Conservation (phyloP, 2,888 invertebrate species). For the Spilosoma lubricipeda region DNA sequence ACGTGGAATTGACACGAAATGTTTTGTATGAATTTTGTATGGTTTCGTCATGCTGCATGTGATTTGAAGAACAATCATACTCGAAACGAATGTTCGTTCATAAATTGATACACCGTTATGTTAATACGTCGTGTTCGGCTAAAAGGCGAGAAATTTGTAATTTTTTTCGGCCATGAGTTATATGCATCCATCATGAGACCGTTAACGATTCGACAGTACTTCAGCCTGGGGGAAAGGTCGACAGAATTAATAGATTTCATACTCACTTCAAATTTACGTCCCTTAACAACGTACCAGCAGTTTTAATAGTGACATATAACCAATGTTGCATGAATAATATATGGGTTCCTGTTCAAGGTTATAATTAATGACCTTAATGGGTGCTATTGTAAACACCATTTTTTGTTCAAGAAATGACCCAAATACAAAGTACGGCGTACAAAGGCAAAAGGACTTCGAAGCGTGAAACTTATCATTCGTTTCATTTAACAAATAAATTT, state of each 20-base stretch:
- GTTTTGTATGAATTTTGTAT: slow-evolving; percentile 26
- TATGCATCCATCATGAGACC: slow-evolving; percentile 63
- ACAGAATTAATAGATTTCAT: slow-evolving; percentile 54
- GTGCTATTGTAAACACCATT: neutral
- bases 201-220: slow-evolving; percentile 52
- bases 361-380: slow-evolving; percentile 16
- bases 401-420: neutral
- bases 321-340: slow-evolving; percentile 7
- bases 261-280: slow-evolving; percentile 40
- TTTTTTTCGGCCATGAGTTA: slow-evolving; percentile 63
- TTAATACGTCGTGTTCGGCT: slow-evolving; percentile 71
- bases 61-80: slow-evolving; percentile 54
- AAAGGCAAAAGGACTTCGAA: neutral
- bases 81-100: slow-evolving; percentile 63
- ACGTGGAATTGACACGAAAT: slow-evolving; percentile 54
- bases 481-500: neutral
- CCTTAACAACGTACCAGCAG: slow-evolving; percentile 22
- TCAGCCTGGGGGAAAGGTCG: slow-evolving; percentile 46
- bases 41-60: slow-evolving; percentile 53
- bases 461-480: neutral
- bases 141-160: slow-evolving; percentile 80
- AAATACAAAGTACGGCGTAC: neutral
- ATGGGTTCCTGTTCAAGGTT: slow-evolving; percentile 1
- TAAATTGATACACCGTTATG: slow-evolving; percentile 73
- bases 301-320: slow-evolving; percentile 23